These are phyloP conservation scores for Hyles lineata DNA, from an alignment of 2,888 invertebrate species.

Conservation along the genomic window DNA sequence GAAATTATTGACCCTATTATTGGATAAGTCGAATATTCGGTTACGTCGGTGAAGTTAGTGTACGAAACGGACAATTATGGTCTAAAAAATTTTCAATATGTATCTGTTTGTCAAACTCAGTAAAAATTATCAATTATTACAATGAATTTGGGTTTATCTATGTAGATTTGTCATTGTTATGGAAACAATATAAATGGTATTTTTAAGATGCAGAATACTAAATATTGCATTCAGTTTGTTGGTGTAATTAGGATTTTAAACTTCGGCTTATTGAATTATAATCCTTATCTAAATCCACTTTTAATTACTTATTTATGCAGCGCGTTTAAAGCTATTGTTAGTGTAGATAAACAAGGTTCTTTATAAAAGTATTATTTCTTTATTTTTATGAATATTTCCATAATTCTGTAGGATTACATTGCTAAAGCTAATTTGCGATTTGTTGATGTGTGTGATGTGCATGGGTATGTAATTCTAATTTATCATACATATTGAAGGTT, in stretches of 20 bases:
- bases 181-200: neutral
- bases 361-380: neutral
- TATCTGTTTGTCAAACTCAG: no score
- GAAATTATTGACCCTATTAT: conserved; percentile 15
- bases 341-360: neutral
- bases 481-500: no score
- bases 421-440: no score
- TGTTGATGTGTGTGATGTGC: no score
- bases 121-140: no score
- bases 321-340: neutral
- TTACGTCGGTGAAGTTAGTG: neutral
- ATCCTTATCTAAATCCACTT: conserved; percentile 1
- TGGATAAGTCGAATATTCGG: neutral
- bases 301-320: neutral
- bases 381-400: no score
- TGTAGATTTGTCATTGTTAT: neutral
- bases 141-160: no score
- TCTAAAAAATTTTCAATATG: neutral
- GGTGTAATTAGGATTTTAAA: neutral
- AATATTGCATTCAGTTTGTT: neutral
- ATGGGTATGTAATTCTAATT: no score
- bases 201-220: neutral
- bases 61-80: neutral
- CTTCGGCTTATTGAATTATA: neutral
- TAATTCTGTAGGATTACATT: no score